These are phyloP conservation scores for Brachionus calyciflorus DNA, from an alignment of 1,140 invertebrate genomes.

Conservation along the genomic window DNA sequence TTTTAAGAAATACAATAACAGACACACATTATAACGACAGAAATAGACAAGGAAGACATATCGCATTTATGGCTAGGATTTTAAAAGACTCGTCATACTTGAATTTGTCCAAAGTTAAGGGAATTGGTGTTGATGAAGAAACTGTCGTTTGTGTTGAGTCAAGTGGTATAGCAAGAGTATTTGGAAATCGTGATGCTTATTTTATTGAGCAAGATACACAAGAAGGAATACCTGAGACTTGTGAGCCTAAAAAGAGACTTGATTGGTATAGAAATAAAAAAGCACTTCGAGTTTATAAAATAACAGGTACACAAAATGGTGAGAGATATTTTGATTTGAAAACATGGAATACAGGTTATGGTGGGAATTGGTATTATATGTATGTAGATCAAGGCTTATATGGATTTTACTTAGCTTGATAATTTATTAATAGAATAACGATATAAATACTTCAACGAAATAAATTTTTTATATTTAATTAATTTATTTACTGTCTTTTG, in stretches of 20 bases:
- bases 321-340: slow-evolving; percentile 36
- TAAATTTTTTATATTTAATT: neutral
- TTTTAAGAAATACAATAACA: slow-evolving; percentile 31
- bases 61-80: slow-evolving; percentile 25
- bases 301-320: neutral
- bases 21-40: slow-evolving; percentile 43
- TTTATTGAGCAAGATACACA: slow-evolving; percentile 12
- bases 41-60: slow-evolving; percentile 14
- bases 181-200: neutral
- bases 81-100: neutral
- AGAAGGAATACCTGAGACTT: neutral
- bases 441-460: neutral
- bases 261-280: slow-evolving; percentile 27
- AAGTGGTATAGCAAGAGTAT: slow-evolving; percentile 18
- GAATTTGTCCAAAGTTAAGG: neutral
- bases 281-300: slow-evolving; percentile 24
- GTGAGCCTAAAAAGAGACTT: neutral
- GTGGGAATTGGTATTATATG: neutral
- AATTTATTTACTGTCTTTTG: too few relatives aligned
- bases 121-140: slow-evolving; percentile 44
- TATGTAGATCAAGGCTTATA: slow-evolving; percentile 34
- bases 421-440: neutral
- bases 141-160: slow-evolving; percentile 46
- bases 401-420: neutral
- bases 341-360: slow-evolving; percentile 5